Base-by-base conservation (phyloP, 2,888 invertebrate species). In the Drosophila falleni region DNA sequence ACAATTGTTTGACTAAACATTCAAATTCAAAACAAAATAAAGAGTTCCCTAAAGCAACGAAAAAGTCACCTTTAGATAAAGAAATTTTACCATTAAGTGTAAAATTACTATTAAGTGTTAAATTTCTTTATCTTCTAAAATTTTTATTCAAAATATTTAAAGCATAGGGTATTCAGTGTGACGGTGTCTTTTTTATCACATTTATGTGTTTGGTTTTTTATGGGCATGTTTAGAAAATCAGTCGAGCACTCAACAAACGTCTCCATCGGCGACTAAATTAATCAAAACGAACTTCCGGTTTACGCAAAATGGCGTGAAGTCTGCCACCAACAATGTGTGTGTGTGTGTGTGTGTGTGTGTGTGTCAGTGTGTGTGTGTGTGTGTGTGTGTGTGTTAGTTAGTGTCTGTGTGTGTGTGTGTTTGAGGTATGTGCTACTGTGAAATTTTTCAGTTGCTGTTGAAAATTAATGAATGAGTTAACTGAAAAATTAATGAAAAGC, bases 271-370 rank as follows among this genome's bases (percentile, higher is more conserved):
- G 77, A 82, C 80, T 79, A 87, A 87, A 89, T 90, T 90, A 89
- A 89, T 89, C 90, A 90, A 89, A 90, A 89, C 74, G 66, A 78
- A 87, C 90, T 89, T 89, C 89, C 89, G 89, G 86, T 82, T 86
- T 90, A 84, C 90, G 89, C 87, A 87, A 89, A 84, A 82, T 82
- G 82, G 80, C 83, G 85, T 87, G 85, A 86, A 89, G 82, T 80
- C 80, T 74, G 81, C 74, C 84, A 79, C 78, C 75, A 73, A 54
- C 56, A 49, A 42, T 65, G 46, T 50, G 35, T 46, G 29, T 47
- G 47, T 55, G 37, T 13, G 56, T 42, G 49, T 58, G 58, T 68
- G 69, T 31, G 19, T 19, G 19, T 19, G 19, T 19, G 19, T 19
- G 1, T 1, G 19, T 19, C 2, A 19, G 19, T 19, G 19, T 19